Conservation (phyloP, 2,888 invertebrate genomes). For the Trichopria drosophilae region DNA sequence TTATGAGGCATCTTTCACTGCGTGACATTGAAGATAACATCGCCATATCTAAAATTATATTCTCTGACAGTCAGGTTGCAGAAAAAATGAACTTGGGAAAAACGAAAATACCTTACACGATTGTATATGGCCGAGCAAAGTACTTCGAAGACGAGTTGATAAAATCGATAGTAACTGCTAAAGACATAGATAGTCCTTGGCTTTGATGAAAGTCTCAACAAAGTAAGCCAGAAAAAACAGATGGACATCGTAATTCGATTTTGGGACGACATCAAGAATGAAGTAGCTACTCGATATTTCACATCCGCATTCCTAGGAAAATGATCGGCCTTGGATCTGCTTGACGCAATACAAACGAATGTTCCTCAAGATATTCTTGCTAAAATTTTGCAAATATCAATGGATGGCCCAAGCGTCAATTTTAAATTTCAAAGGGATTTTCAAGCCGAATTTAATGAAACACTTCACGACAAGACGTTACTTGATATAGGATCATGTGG, state of each 20-base stretch:
- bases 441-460: slow-evolving; percentile 12
- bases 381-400: slow-evolving; percentile 35
- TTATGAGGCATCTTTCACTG: slow-evolving; percentile 20
- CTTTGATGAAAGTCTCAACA: slow-evolving; percentile 37
- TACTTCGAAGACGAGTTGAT: slow-evolving; percentile 30
- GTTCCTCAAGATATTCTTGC: slow-evolving; percentile 14
- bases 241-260: slow-evolving; percentile 42
- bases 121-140: slow-evolving; percentile 31
- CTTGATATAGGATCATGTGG: slow-evolving; percentile 44
- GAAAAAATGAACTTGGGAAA: slow-evolving; percentile 28
- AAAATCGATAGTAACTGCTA: no score
- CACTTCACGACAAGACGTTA: slow-evolving; percentile 24
- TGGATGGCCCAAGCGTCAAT: slow-evolving; percentile 36
- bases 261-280: slow-evolving; percentile 34
- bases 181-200: slow-evolving; percentile 26
- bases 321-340: slow-evolving; percentile 35
- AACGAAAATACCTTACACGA: slow-evolving; percentile 29
- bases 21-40: slow-evolving; percentile 17
- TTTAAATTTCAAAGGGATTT: slow-evolving; percentile 22
- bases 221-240: slow-evolving; percentile 35
- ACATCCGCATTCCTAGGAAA: slow-evolving; percentile 34
- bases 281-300: slow-evolving; percentile 38
- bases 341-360: slow-evolving; percentile 23
- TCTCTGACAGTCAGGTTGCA: slow-evolving; percentile 27
- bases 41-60: slow-evolving; percentile 22